Conservation (phyloP, 2,113 vertebrate species). For the Daboia siamensis region DNA sequence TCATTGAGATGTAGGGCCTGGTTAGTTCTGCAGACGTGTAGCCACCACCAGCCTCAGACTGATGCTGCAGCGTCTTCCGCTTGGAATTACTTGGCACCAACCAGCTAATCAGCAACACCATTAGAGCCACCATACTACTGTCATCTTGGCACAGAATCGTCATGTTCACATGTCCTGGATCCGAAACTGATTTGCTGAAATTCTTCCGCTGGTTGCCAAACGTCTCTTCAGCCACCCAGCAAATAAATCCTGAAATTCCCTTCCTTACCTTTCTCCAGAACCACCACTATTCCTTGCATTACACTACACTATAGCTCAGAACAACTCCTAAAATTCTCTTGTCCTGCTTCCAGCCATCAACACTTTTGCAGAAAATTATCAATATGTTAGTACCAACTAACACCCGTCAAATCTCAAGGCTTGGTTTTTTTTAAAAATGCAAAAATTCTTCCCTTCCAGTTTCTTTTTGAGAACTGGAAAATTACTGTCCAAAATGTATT, state of each 20-base stretch:
- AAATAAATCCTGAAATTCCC: background rate
- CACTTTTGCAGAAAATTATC: background rate
- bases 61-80: background rate
- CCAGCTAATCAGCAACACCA: background rate
- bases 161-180: background rate
- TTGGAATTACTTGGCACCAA: background rate
- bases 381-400: background rate
- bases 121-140: background rate
- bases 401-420: background rate
- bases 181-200: background rate
- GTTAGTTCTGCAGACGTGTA: background rate
- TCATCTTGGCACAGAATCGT: background rate
- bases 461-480: slow-evolving; percentile 13
- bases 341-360: background rate
- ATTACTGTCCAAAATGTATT: slow-evolving; percentile 44
- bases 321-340: background rate
- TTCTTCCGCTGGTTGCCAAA: background rate
- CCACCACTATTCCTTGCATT: background rate
- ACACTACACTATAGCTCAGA: background rate
- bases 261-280: background rate
- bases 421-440: background rate
- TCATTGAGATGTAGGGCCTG: background rate
- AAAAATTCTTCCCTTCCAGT: background rate
- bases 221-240: background rate
- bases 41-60: background rate